Evolutionary conservation across 2,888 invertebrate genomes (phyloP), one percentile per base, ranked within the genome.

Genomic region (Punctoribates punctum): DNA sequence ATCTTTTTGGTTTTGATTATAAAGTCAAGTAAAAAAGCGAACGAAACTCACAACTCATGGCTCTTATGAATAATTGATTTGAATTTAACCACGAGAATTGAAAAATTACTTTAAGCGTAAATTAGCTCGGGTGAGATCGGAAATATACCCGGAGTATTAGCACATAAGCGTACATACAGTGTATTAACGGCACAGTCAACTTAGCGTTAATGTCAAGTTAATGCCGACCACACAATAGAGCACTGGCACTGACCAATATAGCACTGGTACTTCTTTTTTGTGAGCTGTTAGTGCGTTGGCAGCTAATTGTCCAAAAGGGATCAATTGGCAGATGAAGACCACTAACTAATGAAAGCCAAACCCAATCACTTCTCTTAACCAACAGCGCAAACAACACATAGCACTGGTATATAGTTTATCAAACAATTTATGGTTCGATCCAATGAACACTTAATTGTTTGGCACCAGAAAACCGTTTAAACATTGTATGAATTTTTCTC

Each of bases 281-380:
- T 25, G 25, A 29, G 27, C n/a, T 23, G 20, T 20, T 20, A 60
- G n/a, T 25, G 25, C 15, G 51, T 51, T n/a, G n/a, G n/a, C 20
- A 60, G 29, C 62, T 62, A 62, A 62, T 62, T 62, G 62, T 62
- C 62, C 27, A 62, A 29, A 62, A 62, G 62, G 62, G 62, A 62
- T 62, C 62, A 62, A 62, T 62, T 62, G 62, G 62, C 62, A 62
- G 62, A 62, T 62, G 62, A 62, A 62, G 62, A 34, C 29, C 27
- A 62, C 62, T 29, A 62, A 62, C 62, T 62, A 62, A 62, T 62
- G 62, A 62, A 62, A 62, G 62, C 29, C 62, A 62, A 62, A 5
- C 51, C 51, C 15, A 11, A 57, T 48, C 48, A 17, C 48, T 48
- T 48, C 34, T 34, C 34, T 34, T 34, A 34, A 34, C 34, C 48